phyloP scores from a whole-genome alignment of 64 coral and sea anemone species.

The Actinia equina region DNA sequence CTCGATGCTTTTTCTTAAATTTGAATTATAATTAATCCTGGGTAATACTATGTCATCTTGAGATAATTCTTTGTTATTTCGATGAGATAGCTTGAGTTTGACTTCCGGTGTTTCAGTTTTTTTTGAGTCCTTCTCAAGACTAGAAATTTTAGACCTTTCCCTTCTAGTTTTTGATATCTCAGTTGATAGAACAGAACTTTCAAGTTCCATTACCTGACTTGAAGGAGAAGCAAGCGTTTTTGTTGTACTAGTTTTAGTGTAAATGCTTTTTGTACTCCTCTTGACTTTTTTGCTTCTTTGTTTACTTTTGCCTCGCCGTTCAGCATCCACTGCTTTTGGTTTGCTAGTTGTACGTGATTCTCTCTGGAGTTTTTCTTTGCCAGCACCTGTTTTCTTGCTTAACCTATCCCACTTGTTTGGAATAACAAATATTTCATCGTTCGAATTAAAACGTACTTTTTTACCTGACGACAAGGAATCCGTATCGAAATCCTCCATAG shows the following conservation, averaged over 20 bases:
- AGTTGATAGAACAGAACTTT: background rate
- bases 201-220: background rate
- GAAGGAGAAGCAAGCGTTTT: background rate
- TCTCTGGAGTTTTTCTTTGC: slow-evolving; percentile 18
- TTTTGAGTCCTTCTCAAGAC: background rate
- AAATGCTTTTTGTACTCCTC: background rate
- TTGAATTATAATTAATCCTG: slow-evolving; percentile 67
- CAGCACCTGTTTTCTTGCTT: slow-evolving; percentile 14
- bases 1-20: slow-evolving; percentile 71
- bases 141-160: background rate
- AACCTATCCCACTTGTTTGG: slow-evolving; percentile 85
- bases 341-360: background rate
- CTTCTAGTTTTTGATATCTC: background rate
- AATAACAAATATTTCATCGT: slow-evolving; percentile 83
- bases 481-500: background rate
- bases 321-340: slow-evolving; percentile 17
- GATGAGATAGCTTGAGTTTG: slow-evolving; percentile 64
- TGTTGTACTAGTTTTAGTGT: background rate
- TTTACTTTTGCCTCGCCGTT: slow-evolving; percentile 42
- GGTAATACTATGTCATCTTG: slow-evolving; percentile 63
- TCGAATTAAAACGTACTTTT: slow-evolving; percentile 82
- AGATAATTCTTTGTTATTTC: slow-evolving; percentile 14
- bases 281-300: slow-evolving; percentile 45
- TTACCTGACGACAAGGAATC: slow-evolving; percentile 28
- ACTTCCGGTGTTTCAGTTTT: background rate